These are phyloP conservation scores for Thera obeliscata DNA, from an alignment of 2,888 invertebrate genomes.

Conservation along the genomic window DNA sequence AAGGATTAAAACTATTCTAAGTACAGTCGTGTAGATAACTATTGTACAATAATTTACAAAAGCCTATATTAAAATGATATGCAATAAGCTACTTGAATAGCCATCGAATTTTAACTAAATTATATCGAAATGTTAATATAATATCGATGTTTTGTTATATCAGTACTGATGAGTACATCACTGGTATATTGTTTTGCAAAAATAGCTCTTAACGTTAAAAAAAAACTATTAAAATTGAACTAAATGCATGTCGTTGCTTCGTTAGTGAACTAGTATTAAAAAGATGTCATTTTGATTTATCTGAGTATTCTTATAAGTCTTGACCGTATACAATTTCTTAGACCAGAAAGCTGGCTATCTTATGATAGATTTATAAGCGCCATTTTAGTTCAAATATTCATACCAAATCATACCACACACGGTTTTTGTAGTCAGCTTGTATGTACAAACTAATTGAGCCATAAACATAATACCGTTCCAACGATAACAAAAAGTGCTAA, in stretches of 20 bases:
- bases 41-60: constrained; percentile 83
- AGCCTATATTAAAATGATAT: constrained; percentile 81
- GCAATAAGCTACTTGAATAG: constrained; percentile 73
- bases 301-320: constrained; percentile 67
- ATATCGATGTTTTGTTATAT: constrained; percentile 16
- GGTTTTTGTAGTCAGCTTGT: constrained; percentile 22
- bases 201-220: constrained; percentile 9
- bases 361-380: constrained; percentile 10
- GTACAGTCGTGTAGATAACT: constrained; percentile 74
- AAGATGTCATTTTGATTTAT: constrained; percentile 37
- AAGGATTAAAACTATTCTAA: constrained; percentile 65
- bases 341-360: constrained; percentile 30
- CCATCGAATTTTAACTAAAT: constrained; percentile 44
- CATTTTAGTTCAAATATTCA: neutral
- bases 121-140: constrained; percentile 19
- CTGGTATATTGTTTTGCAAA: constrained; percentile 17
- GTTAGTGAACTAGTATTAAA: constrained; percentile 16
- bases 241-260: constrained; percentile 27
- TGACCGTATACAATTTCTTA: constrained; percentile 67
- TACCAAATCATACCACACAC: neutral
- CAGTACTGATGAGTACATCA: constrained; percentile 3
- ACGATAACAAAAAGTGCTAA: constrained; percentile 55
- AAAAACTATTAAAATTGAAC: constrained; percentile 9
- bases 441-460: constrained; percentile 56
- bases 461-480: constrained; percentile 39